These are phyloP conservation scores for Acrocephalus kingi DNA, from an alignment of 2,113 vertebrate genomes.

Conservation along the genomic window DNA sequence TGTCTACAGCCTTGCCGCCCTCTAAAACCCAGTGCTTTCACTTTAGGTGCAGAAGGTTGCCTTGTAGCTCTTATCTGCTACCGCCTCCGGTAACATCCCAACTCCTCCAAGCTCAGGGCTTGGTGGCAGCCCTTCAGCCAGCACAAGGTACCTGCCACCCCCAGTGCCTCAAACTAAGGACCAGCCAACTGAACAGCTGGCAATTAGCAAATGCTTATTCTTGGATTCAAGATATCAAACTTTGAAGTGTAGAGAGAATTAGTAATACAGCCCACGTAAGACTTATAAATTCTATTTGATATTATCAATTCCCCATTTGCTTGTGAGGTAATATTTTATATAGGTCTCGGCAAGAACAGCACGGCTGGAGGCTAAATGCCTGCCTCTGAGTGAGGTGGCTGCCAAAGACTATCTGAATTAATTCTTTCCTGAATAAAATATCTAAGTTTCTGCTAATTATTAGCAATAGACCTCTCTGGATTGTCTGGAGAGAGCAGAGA, in stretches of 20 bases:
- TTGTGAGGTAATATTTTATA: slow-evolving; percentile 6
- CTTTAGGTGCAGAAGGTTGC: background rate
- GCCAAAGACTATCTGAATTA: background rate
- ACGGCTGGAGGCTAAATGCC: background rate
- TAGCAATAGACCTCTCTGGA: background rate
- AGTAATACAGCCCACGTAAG: background rate
- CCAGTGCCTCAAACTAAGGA: background rate
- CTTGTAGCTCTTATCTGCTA: background rate
- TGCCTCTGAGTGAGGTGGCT: background rate
- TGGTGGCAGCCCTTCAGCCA: background rate
- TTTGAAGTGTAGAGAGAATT: background rate
- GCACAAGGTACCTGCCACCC: background rate
- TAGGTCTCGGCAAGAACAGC: background rate
- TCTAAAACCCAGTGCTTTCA: background rate
- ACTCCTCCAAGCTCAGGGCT: background rate
- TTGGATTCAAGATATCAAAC: background rate
- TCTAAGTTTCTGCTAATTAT: background rate
- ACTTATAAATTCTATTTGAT: slow-evolving; percentile 4
- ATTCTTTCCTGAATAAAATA: background rate
- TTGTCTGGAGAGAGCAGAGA: background rate
- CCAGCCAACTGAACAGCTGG: background rate
- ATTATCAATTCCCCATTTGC: background rate
- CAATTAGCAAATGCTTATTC: background rate
- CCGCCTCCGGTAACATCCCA: background rate
- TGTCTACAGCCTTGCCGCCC: background rate